phyloP scores from a whole-genome alignment of 2,113 vertebrate genomes.

The Calidris pygmaea region DNA sequence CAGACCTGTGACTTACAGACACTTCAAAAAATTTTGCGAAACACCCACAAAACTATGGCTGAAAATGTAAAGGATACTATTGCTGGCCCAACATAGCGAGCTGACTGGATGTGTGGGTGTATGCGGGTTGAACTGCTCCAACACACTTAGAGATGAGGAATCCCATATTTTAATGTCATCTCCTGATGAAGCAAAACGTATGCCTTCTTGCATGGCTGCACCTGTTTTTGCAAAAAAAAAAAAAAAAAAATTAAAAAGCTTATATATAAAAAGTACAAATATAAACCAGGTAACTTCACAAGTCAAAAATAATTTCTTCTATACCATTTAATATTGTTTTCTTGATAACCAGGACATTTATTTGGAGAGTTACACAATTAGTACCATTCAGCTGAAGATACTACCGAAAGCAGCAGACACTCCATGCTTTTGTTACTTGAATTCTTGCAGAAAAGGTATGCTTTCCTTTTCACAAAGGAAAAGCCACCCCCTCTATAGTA shows the following conservation, averaged over 20 bases:
- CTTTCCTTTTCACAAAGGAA: not conserved
- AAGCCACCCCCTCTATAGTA: not conserved
- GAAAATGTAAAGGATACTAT: conserved; percentile 89
- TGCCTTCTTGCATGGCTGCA: conserved; percentile 87
- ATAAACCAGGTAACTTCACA: not conserved
- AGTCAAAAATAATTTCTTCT: not conserved
- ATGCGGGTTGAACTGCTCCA: conserved; percentile 95
- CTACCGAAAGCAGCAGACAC: not conserved
- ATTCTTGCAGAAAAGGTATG: fast-evolving
- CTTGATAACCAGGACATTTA: fast-evolving
- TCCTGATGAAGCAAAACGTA: conserved; percentile 89
- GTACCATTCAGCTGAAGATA: fast-evolving
- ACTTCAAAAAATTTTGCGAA: not conserved
- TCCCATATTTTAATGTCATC: conserved; percentile 98
- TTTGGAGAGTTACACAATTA: not conserved
- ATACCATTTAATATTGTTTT: not conserved
- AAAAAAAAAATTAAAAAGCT: not conserved
- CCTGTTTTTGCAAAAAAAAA: conserved; percentile 47
- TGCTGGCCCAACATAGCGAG: conserved; percentile 91
- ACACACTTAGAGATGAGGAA: conserved; percentile 80
- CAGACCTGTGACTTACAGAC: not conserved
- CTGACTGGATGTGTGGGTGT: conserved; percentile 78
- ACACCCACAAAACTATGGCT: not conserved
- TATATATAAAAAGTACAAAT: not conserved
- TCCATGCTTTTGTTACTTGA: not conserved